These are phyloP conservation scores for Crotalus horridus DNA, from an alignment of 2,113 vertebrate species.

Conservation along the genomic window DNA sequence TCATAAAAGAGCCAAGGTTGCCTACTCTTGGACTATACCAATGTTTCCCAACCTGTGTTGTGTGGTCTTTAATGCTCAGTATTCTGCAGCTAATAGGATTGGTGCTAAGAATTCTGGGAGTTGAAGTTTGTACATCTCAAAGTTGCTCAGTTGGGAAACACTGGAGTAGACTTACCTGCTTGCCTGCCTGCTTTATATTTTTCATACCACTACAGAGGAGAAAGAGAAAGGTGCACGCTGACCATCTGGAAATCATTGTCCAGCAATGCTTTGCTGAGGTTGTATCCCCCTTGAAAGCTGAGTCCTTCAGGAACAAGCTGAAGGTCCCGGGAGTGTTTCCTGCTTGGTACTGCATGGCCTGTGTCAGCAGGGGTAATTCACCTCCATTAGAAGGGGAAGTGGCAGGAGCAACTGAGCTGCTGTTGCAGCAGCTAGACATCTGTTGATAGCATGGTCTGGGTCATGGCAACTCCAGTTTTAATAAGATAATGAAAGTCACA, in stretches of 20 bases:
- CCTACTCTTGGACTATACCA: background rate
- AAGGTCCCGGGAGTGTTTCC: constrained; percentile 14
- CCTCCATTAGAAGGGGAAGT: background rate
- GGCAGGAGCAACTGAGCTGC: background rate
- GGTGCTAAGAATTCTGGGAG: background rate
- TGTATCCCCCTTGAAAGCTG: constrained; percentile 19
- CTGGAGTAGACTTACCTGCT: background rate
- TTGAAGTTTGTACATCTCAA: background rate
- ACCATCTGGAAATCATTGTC: constrained; percentile 44
- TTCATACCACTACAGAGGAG: constrained; percentile 26
- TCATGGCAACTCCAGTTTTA: constrained; percentile 44
- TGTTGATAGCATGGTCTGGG: constrained; percentile 33
- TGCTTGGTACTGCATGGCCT: constrained; percentile 11
- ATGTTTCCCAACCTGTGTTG: background rate
- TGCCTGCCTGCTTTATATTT: constrained; percentile 60
- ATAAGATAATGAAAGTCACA: constrained; percentile 55
- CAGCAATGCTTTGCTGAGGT: constrained; percentile 32
- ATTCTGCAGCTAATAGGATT: background rate
- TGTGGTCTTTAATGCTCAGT: background rate
- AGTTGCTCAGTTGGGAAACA: background rate
- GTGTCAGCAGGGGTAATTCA: background rate
- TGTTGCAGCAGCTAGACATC: constrained; percentile 23
- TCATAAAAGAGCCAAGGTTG: too few relatives aligned
- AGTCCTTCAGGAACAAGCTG: constrained; percentile 20
- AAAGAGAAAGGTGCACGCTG: constrained; percentile 39